Base-by-base conservation (phyloP, 2,797 vertebrate genomes). In the Astyanax mexicanus region DNA sequence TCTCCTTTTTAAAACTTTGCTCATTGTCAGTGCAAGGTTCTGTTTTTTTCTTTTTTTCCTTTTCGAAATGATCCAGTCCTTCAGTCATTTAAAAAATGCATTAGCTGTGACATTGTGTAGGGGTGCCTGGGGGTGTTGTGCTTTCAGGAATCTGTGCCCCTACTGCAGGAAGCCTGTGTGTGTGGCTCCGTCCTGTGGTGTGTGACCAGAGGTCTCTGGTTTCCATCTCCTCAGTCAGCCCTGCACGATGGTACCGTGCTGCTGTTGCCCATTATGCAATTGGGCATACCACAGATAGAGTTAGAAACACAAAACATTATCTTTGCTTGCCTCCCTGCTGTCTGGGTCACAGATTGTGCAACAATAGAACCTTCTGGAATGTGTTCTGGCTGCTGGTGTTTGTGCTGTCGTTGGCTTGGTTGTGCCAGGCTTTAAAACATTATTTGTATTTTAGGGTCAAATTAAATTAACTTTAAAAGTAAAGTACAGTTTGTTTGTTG, bases 161-260 rank as follows among this genome's bases (percentile, higher is more conserved):
- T 87, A 55, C 85, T 82, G 66, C 80, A 89, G 84, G 85, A 87
- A 84, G 69, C 58, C 80, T 83, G 75, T 73, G 82, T 85, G 86
- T 80, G 75, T 85, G 77, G 81, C 83, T 27, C 60, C 25, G 77
- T 81, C 66, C 27, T 79, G 68, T 75, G 72, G 52, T 80, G 85
- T 75, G 58, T 45, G 51, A 69, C 75, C 38, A 35, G 42, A 23
- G 27, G 62, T 73, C 54, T 85, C 78, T 78, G 35, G 70, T 68
- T 40, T 81, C 76, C 64, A 72, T 82, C 69, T 85, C 38, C 21
- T 51, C 12, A 76, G 72, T 80, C 32, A 85, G 85, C 84, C 83
- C 83, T 84, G 75, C 73, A 27, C 11, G 29, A 10, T 45, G 51
- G 57, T 57, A 37, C 35, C 52, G 47, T 83, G 74, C 49, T 80